A percentile compares a stretch with the other conserved stretches of the same genome.
These are phyloP conservation scores for Tenthredo scrophulariae DNA, from an alignment of 2,888 invertebrate species.

Conservation along the genomic window DNA sequence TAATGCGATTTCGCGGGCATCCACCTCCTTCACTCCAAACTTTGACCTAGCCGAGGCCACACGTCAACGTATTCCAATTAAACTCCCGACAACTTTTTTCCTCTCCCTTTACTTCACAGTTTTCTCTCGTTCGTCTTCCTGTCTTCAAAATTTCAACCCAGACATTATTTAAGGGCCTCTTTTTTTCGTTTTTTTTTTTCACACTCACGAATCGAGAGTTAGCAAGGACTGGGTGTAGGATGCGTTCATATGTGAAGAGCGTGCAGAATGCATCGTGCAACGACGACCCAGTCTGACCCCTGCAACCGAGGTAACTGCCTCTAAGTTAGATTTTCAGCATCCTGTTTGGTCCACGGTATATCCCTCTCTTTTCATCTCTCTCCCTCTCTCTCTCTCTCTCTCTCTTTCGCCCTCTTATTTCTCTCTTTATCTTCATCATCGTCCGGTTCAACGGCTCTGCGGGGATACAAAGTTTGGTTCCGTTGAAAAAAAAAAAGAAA, in stretches of 20 bases:
- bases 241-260: slow-evolving; percentile 67
- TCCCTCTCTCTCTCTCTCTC: background rate
- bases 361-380: background rate
- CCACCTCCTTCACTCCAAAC: background rate
- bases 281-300: slow-evolving; percentile 68
- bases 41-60: background rate
- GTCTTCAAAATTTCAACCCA: background rate
- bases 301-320: slow-evolving; percentile 59
- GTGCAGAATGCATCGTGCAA: slow-evolving; percentile 69
- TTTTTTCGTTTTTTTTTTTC: background rate
- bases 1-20: slow-evolving; percentile 57
- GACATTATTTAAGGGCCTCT: background rate
- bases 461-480: background rate
- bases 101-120: background rate
- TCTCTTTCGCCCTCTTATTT: background rate
- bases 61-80: slow-evolving; percentile 32
- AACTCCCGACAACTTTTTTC: background rate
- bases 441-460: slow-evolving; percentile 39
- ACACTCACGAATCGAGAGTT: slow-evolving; percentile 11
- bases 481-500: background rate
- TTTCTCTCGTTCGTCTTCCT: background rate
- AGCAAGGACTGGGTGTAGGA: slow-evolving; percentile 57
- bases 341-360: slow-evolving; percentile 58
- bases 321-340: slow-evolving; percentile 66
- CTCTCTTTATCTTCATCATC: background rate